These are phyloP conservation scores for Sminthurides bifidus DNA, from an alignment of 1,140 invertebrate genomes.

Conservation along the genomic window DNA sequence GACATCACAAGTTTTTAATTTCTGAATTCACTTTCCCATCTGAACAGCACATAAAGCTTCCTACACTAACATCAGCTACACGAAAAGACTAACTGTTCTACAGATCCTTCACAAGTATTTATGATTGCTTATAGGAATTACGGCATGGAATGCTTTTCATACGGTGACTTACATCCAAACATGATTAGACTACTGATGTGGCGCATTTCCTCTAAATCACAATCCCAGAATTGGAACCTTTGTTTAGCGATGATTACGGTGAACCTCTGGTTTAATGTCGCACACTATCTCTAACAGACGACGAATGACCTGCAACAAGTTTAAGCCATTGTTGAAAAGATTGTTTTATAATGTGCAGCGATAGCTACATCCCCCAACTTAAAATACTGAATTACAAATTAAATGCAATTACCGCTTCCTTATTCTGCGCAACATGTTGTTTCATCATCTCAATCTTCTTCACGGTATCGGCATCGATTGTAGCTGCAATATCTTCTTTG, in stretches of 20 bases:
- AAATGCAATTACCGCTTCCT: conserved; percentile 52
- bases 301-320: conserved; percentile 55
- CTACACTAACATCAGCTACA: too few relatives aligned
- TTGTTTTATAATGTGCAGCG: background rate
- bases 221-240: too few relatives aligned
- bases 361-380: background rate
- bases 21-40: too few relatives aligned
- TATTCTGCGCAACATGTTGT: conserved; percentile 55
- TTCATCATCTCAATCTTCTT: conserved; percentile 81
- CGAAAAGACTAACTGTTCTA: too few relatives aligned
- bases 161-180: too few relatives aligned
- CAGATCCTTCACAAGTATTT: too few relatives aligned
- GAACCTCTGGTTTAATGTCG: conserved; percentile 77
- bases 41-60: too few relatives aligned
- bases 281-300: conserved; percentile 72
- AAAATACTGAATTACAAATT: background rate
- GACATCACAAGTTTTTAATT: too few relatives aligned
- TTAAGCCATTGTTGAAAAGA: background rate
- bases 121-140: too few relatives aligned
- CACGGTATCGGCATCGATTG: conserved; percentile 75
- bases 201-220: too few relatives aligned
- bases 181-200: too few relatives aligned
- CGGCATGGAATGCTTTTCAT: too few relatives aligned
- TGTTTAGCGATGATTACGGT: conserved; percentile 59
- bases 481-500: conserved; percentile 73